phyloP scores from a whole-genome alignment of 2,113 vertebrate species.

The Scytalopus superciliaris region DNA sequence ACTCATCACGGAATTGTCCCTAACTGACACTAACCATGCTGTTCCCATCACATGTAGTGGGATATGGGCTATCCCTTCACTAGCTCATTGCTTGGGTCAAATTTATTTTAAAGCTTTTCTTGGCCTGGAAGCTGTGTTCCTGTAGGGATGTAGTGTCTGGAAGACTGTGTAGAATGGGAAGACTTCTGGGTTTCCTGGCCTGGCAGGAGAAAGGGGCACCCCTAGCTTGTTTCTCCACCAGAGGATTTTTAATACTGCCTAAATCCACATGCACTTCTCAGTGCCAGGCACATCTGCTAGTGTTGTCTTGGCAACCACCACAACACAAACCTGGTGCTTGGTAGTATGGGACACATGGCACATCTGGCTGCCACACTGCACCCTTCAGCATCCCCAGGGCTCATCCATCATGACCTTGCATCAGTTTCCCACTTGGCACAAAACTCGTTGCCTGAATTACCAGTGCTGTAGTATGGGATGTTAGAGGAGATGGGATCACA shows the following conservation, averaged over 20 bases:
- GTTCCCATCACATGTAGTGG: rapidly evolving
- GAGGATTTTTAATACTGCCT: background rate
- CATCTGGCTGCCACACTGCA: rapidly evolving
- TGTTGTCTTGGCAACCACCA: background rate
- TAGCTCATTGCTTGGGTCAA: background rate
- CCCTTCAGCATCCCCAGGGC: background rate
- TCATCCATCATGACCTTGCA: rapidly evolving
- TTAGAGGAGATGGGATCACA: background rate
- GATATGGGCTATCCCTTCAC: background rate
- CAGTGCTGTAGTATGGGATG: background rate
- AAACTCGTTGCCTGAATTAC: background rate
- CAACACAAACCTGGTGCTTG: background rate
- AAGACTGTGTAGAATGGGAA: background rate
- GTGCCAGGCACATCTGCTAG: background rate
- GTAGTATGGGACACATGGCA: background rate
- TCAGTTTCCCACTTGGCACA: background rate
- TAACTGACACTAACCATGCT: rapidly evolving
- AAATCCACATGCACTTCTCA: background rate
- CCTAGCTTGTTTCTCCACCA: background rate
- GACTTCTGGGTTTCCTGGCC: background rate
- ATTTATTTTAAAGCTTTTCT: background rate
- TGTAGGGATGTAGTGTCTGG: background rate
- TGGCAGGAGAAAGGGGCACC: background rate
- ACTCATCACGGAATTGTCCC: background rate
- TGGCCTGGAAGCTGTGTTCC: background rate